A percentile compares a stretch with the other conserved stretches of the same genome.
phyloP scores from a whole-genome alignment of 2,113 vertebrate genomes.

The Acrocephalus kingi region DNA sequence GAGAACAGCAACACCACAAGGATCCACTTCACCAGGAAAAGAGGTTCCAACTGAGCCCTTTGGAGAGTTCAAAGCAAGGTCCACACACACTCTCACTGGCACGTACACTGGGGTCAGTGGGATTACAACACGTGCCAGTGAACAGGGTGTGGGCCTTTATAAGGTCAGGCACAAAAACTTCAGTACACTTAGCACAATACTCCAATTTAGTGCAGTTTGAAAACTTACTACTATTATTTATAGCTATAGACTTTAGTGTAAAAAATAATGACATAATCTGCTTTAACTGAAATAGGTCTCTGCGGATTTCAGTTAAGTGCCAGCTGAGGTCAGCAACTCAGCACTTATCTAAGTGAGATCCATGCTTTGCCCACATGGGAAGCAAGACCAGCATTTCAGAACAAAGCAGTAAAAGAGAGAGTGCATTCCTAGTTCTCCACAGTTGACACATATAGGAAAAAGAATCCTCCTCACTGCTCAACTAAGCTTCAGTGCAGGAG shows the following conservation, averaged over 20 bases:
- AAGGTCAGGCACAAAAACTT: conserved; percentile 18
- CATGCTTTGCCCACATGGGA: not conserved
- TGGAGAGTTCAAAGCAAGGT: not conserved
- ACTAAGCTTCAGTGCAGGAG: not conserved
- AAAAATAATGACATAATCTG: not conserved
- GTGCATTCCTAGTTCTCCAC: not conserved
- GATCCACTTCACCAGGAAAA: not conserved
- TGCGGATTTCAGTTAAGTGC: not conserved
- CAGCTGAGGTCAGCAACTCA: not conserved
- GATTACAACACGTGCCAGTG: not conserved
- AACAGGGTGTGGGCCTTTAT: not conserved
- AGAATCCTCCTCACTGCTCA: not conserved
- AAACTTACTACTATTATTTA: not conserved
- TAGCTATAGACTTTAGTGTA: not conserved
- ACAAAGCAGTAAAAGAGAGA: not conserved
- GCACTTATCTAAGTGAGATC: not conserved
- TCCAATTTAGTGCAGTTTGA: not conserved
- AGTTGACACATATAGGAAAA: not conserved
- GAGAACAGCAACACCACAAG: not conserved
- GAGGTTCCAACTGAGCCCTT: not conserved
- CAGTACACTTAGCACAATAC: not conserved
- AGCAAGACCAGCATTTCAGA: not conserved
- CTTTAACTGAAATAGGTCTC: not conserved
- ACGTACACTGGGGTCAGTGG: accelerated
- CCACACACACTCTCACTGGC: not conserved